These are phyloP conservation scores for Perca schrenkii DNA, from an alignment of 2,113 vertebrate species.

Conservation along the genomic window DNA sequence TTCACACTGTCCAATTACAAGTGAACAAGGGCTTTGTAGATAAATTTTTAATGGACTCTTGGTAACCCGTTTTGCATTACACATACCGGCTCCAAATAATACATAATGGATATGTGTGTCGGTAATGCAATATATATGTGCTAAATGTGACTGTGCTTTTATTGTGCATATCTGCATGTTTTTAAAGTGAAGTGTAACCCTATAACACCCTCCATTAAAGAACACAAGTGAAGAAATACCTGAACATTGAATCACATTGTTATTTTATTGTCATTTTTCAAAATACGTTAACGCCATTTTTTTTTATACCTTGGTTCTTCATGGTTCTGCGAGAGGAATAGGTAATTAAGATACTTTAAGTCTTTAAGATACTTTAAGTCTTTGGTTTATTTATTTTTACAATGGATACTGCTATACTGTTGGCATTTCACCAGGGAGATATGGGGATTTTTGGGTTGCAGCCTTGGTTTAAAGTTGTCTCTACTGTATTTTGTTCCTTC, in stretches of 20 bases:
- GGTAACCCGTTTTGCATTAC: not conserved
- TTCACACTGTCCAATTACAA: not conserved
- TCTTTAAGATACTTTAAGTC: not conserved
- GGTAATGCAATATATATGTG: too few relatives aligned
- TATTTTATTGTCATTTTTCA: not conserved
- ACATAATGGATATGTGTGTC: too few relatives aligned
- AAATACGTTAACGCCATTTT: too few relatives aligned
- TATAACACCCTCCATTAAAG: not conserved
- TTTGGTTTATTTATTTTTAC: not conserved
- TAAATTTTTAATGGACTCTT: not conserved
- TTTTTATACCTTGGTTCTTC: not conserved
- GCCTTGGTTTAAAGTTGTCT: not conserved
- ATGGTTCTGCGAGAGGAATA: not conserved
- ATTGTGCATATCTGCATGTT: not conserved
- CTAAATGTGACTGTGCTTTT: too few relatives aligned
- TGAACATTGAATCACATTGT: not conserved
- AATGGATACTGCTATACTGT: not conserved
- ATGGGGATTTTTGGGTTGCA: not conserved
- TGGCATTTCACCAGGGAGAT: slow-evolving; percentile 3
- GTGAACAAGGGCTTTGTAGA: not conserved
- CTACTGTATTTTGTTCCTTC: not conserved
- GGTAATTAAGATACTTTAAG: not conserved
- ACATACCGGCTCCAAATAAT: too few relatives aligned
- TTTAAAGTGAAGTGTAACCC: too few relatives aligned
- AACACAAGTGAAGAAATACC: not conserved